Percentiles rank a stretch among this genome's conserved stretches.
Conservation (phyloP, 2,888 invertebrate genomes). For the Polyommatus icarus region DNA sequence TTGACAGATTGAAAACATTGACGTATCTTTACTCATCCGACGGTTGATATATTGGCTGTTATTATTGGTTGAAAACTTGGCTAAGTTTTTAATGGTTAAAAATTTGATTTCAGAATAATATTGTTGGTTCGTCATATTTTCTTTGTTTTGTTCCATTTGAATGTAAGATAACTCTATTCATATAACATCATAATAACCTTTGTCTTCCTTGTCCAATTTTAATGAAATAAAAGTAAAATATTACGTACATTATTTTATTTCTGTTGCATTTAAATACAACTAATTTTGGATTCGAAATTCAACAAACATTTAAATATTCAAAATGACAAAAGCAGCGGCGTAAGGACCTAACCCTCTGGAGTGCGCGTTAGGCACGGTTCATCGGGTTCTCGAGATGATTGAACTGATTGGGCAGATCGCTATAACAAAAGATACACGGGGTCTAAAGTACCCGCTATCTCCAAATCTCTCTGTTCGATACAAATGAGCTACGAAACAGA, state of each 20-base stretch:
- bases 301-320: slow-evolving; percentile 48
- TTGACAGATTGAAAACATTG: too few species aligned
- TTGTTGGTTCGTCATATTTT: too few species aligned
- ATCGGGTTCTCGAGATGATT: slow-evolving; percentile 75
- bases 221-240: background rate
- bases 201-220: background rate
- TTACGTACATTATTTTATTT: background rate
- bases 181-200: too few species aligned
- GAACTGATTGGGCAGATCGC: slow-evolving; percentile 75
- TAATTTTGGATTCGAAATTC: slow-evolving; percentile 35
- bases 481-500: background rate
- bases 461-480: background rate
- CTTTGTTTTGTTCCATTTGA: too few species aligned
- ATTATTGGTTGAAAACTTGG: background rate
- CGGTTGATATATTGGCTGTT: background rate
- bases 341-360: slow-evolving; percentile 72
- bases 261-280: background rate
- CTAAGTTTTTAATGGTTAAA: too few species aligned
- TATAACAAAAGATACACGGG: slow-evolving; percentile 64
- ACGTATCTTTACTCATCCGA: too few species aligned
- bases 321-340: slow-evolving; percentile 72
- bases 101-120: too few species aligned
- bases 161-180: background rate
- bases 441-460: slow-evolving; percentile 39
- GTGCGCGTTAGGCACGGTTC: slow-evolving; percentile 69